A percentile compares a stretch with the other conserved stretches of the same genome.
Conservation (phyloP, 2,888 invertebrate genomes). For the Poecilobothrus nobilitatus region DNA sequence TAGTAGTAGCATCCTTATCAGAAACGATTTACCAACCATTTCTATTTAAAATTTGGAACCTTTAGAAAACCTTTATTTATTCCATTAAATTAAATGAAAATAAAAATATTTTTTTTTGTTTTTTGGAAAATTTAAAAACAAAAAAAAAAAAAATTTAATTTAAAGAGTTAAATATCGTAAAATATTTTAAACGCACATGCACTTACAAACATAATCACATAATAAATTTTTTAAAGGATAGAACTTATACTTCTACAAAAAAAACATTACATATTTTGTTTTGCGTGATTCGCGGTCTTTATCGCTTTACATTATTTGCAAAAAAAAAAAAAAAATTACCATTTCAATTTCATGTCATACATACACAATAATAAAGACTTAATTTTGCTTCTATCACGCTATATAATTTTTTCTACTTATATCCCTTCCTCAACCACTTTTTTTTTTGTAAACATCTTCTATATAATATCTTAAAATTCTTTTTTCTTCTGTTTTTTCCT, state of each 20-base stretch:
- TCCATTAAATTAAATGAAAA: not conserved
- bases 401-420: not conserved
- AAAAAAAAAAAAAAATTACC: not conserved
- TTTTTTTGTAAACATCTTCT: not conserved
- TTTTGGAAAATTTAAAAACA: not conserved
- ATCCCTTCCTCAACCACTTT: too few relatives aligned
- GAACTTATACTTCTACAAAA: too few relatives aligned
- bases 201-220: too few relatives aligned
- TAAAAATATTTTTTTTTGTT: not conserved
- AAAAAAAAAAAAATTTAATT: not conserved
- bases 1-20: not conserved
- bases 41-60: too few relatives aligned
- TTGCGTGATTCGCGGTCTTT: conserved; percentile 4
- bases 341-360: not conserved
- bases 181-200: too few relatives aligned
- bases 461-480: not conserved
- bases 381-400: not conserved
- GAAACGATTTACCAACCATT: not conserved
- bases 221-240: too few relatives aligned
- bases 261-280: too few relatives aligned
- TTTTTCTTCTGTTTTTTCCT: not conserved
- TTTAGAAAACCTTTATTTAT: not conserved
- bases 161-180: not conserved
- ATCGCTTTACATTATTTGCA: not conserved
- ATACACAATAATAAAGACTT: not conserved